Evolutionary conservation across 2,797 vertebrate genomes (phyloP), one percentile per base, ranked within the genome.

Genomic region (Gobio occitaniae): DNA sequence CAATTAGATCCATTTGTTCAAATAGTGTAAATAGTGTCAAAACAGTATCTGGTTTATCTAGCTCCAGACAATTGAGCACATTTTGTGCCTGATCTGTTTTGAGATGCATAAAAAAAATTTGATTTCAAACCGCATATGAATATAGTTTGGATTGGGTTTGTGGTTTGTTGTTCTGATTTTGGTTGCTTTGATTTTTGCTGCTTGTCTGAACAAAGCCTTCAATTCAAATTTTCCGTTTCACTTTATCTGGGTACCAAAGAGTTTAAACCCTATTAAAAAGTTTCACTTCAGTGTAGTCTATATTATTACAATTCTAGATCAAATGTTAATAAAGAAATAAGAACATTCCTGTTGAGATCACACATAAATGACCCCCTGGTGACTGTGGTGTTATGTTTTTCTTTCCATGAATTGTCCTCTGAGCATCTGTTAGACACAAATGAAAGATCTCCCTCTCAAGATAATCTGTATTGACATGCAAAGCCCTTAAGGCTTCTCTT

Each of bases 371-470:
- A 36, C 38, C 16, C 52, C 17, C 72, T 68, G 29, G 16, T 71
- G 66, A 54, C 50, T 70, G 21, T 19, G 32, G 32, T 29, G n/a
- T 66, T 41, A 44, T 72, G 32, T n/a, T 72, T 13, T 47, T 48
- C 25, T 65, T 13, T 78, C 47, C 41, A 85, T 41, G 44, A 41
- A 61, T 44, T 50, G 29, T 63, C 84, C 68, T 59, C 52, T 38
- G 50, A 50, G 41, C 50, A 38, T 61, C 13, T 77, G n/a, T 25
- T 29, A 75, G 17, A 85, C 52, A 25, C 47, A 74, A 85, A 80
- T 85, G 74, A 85, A 80, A 65, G 78, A 44, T 80, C 78, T 75
- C 25, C 70, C 12, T n/a, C 71, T 78, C 65, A 78, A 78, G 72
- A 59, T 77, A 70, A 82, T 63, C 19, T 77, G 29, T 41, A 69